Percentiles rank a stretch among this genome's conserved stretches.
Conservation (phyloP, 2,888 invertebrate genomes). For the Clistopyga incitator region DNA sequence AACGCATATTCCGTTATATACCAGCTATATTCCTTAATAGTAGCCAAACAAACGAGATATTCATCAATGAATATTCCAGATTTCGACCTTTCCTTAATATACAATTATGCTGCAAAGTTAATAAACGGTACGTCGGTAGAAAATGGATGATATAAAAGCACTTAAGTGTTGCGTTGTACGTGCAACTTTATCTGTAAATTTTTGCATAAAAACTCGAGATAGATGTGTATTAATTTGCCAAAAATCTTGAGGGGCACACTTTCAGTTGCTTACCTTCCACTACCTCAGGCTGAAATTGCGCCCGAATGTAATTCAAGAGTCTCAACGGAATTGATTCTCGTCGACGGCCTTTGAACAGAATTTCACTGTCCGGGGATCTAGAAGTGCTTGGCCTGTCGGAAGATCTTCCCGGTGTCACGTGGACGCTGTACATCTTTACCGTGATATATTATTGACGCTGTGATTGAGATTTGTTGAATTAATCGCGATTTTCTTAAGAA, state of each 20-base stretch:
- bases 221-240: no score
- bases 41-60: no score
- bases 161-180: no score
- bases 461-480: slow-evolving; percentile 10
- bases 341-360: slow-evolving; percentile 74
- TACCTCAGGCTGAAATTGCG: slow-evolving; percentile 76
- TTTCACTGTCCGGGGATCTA: slow-evolving; percentile 74
- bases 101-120: no score
- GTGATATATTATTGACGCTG: neutral
- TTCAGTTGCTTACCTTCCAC: slow-evolving; percentile 73
- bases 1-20: neutral
- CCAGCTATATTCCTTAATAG: no score
- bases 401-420: slow-evolving; percentile 78
- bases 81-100: no score
- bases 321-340: slow-evolving; percentile 79
- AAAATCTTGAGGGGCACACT: no score
- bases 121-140: no score
- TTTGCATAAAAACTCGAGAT: no score
- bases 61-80: no score
- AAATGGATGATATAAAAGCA: no score
- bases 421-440: slow-evolving; percentile 80
- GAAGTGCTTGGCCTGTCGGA: slow-evolving; percentile 74
- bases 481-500: slow-evolving; percentile 22
- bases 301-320: slow-evolving; percentile 78
- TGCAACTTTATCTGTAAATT: no score